phyloP scores from a whole-genome alignment of 2,888 invertebrate genomes.

The Yponomeuta cagnagella region DNA sequence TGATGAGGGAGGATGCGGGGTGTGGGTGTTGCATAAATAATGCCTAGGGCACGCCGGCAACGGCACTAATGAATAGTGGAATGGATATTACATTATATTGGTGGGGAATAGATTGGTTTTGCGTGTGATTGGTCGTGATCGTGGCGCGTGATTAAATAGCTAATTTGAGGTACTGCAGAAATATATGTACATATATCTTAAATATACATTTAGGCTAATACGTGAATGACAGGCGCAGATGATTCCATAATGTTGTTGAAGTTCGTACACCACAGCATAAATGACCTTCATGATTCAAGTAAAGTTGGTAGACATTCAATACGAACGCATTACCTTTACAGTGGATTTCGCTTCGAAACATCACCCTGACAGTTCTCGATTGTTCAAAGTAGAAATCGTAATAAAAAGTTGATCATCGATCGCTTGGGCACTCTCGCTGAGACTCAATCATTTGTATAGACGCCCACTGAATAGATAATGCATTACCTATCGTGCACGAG shows the following conservation, averaged over 20 bases:
- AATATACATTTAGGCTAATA: no score
- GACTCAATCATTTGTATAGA: constrained; percentile 8
- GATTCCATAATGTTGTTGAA: no score
- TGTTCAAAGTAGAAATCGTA: not conserved
- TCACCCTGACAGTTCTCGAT: not conserved
- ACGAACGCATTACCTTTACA: not conserved
- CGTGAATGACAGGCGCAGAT: no score
- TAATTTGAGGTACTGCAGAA: no score
- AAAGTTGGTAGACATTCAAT: no score
- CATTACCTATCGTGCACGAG: not conserved
- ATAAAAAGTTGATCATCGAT: not conserved
- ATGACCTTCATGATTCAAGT: no score
- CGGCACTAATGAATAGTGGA: not conserved
- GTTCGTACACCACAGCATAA: no score
- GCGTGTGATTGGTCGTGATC: no score
- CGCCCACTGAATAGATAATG: constrained; percentile 15
- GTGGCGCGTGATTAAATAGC: no score
- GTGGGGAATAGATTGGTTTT: no score
- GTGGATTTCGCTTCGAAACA: not conserved
- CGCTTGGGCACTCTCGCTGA: not conserved
- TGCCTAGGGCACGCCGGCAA: not conserved
- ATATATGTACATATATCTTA: no score
- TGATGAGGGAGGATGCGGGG: not conserved
- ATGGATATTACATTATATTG: no score
- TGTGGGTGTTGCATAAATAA: not conserved